phyloP scores from a whole-genome alignment of 2,888 invertebrate species.

The Schrankia costaestrigalis region DNA sequence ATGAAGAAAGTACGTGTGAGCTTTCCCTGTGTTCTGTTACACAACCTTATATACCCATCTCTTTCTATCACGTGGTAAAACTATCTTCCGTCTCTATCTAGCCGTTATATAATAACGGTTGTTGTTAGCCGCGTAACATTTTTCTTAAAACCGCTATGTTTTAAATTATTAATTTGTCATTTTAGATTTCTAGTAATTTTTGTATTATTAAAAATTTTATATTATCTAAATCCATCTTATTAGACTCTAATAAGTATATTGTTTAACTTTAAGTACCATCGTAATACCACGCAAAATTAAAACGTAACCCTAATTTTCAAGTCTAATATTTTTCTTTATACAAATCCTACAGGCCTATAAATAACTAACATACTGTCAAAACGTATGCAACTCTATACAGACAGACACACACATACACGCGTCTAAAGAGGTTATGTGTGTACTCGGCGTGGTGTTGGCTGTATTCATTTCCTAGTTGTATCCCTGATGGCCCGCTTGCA shows the following conservation, averaged over 20 bases:
- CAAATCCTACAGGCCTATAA: constrained; percentile 52
- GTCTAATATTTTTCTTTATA: neutral
- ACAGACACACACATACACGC: constrained; percentile 46
- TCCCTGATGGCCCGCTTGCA: constrained; percentile 75
- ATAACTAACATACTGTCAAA: constrained; percentile 66
- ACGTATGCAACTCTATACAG: too few relatives aligned
- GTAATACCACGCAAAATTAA: too few relatives aligned
- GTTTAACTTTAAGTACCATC: too few relatives aligned
- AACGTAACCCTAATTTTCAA: too few relatives aligned
- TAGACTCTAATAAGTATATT: constrained; percentile 19
- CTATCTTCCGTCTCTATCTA: constrained; percentile 48
- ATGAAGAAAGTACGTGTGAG: constrained; percentile 73
- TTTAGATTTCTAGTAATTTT: constrained; percentile 22
- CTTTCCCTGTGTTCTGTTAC: constrained; percentile 78
- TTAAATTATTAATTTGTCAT: constrained; percentile 46
- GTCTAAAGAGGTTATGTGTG: constrained; percentile 38
- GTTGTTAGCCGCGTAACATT: constrained; percentile 75
- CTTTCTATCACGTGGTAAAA: constrained; percentile 45
- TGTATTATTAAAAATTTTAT: constrained; percentile 26
- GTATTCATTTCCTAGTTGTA: constrained; percentile 76
- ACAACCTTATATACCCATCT: constrained; percentile 61
- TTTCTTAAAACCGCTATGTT: constrained; percentile 66
- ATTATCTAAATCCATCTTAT: constrained; percentile 16
- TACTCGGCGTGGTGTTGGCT: constrained; percentile 54
- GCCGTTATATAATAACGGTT: constrained; percentile 80